These are phyloP conservation scores for Mesoligia furuncula DNA, from an alignment of 2,888 invertebrate species.

Conservation along the genomic window DNA sequence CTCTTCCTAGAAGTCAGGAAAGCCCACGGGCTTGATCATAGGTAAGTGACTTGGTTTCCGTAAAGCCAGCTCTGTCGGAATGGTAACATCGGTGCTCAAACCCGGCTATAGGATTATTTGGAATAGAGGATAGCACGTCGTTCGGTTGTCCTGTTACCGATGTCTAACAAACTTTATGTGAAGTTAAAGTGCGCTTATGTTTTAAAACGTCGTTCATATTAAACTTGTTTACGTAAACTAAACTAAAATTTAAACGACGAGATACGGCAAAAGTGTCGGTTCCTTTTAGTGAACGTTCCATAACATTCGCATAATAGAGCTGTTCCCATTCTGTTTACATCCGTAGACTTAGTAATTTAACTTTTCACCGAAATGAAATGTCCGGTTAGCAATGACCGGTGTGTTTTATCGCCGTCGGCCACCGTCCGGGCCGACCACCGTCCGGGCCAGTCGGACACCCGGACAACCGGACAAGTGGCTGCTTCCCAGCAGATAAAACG, in stretches of 20 bases:
- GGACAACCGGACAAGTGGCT: slow-evolving; percentile 45
- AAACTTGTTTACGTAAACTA: neutral
- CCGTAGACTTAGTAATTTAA: slow-evolving; percentile 54
- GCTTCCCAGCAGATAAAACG: slow-evolving; percentile 52
- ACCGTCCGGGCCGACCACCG: slow-evolving; percentile 26
- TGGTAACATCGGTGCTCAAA: neutral
- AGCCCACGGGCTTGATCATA: no score
- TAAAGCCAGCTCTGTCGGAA: neutral
- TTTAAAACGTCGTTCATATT: neutral
- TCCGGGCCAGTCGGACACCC: slow-evolving; percentile 21
- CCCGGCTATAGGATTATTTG: neutral
- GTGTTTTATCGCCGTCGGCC: slow-evolving; percentile 53
- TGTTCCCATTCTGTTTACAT: slow-evolving; percentile 44
- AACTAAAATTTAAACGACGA: neutral
- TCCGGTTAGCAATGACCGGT: slow-evolving; percentile 44
- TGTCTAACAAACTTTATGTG: neutral
- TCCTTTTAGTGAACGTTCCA: slow-evolving; percentile 6
- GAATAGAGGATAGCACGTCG: neutral
- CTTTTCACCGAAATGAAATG: slow-evolving; percentile 60
- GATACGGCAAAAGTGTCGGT: neutral
- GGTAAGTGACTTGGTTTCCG: neutral
- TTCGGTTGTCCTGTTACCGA: neutral
- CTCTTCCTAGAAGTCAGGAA: neutral
- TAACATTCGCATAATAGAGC: slow-evolving; percentile 26
- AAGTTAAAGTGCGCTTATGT: neutral